Percentiles rank a stretch among this genome's conserved stretches.
Conservation (phyloP, 2,797 vertebrate species). For the Smutsia temminckii region DNA sequence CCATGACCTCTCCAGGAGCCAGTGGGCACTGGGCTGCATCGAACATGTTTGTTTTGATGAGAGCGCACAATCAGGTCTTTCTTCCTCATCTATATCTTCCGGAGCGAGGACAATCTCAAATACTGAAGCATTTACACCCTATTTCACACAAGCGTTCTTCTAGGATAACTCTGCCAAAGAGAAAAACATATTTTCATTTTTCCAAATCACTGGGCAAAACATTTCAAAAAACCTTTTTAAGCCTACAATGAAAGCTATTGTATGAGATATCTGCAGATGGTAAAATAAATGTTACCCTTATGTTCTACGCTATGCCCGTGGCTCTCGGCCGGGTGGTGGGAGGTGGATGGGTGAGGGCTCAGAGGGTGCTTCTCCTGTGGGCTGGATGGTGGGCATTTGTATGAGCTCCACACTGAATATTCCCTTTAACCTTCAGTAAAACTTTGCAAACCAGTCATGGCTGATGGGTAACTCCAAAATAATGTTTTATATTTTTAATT, state of each 20-base stretch:
- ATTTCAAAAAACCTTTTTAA: not conserved
- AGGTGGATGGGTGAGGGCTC: not conserved
- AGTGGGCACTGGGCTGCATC: not conserved
- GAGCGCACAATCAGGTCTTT: not conserved
- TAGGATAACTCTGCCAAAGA: not conserved
- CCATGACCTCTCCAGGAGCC: accelerated
- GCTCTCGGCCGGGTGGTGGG: not conserved
- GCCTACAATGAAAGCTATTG: not conserved
- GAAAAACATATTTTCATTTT: not conserved
- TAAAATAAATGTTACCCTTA: not conserved
- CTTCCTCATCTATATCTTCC: not conserved
- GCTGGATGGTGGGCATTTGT: not conserved
- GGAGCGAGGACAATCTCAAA: not conserved
- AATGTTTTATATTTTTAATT: not conserved
- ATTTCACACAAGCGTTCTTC: not conserved
- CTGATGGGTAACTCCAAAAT: not conserved
- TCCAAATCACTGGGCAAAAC: not conserved
- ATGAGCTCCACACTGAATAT: not conserved
- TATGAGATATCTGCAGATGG: not conserved
- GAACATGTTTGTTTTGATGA: accelerated
- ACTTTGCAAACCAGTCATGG: not conserved
- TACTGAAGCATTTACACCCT: not conserved
- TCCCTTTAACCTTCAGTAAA: not conserved
- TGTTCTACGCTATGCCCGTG: too few relatives aligned
- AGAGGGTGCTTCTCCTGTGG: not conserved